Percentiles rank a stretch among this genome's conserved stretches.
phyloP scores from a whole-genome alignment of 2,797 vertebrate species.

The Ctenopoma kingsleyae region DNA sequence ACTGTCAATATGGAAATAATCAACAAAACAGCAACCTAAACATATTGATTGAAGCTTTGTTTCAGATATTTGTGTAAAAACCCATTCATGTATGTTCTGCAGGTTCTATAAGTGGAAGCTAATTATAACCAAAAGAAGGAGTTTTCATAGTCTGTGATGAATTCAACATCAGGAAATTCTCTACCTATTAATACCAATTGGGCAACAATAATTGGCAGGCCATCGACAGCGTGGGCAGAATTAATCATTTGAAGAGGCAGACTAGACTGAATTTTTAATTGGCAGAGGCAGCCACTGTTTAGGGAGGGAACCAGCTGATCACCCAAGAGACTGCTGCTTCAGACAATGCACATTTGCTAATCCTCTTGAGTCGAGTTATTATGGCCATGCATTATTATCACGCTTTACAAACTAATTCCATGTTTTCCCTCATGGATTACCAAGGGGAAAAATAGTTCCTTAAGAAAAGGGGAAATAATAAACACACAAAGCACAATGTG shows the following conservation, averaged over 20 bases:
- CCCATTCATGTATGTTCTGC: slow-evolving; percentile 43
- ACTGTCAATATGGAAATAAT: slow-evolving; percentile 12
- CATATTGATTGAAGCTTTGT: neutral
- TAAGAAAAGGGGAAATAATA: slow-evolving; percentile 62
- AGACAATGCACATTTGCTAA: slow-evolving; percentile 87
- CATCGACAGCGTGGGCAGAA: slow-evolving; percentile 82
- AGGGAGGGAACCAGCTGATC: slow-evolving; percentile 84
- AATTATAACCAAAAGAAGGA: slow-evolving; percentile 77
- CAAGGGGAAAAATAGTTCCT: slow-evolving; percentile 53
- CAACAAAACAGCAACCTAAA: slow-evolving; percentile 8
- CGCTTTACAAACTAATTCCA: slow-evolving; percentile 87
- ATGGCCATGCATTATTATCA: slow-evolving; percentile 87
- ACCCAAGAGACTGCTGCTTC: slow-evolving; percentile 81
- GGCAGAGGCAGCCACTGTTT: slow-evolving; percentile 84
- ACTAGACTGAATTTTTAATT: slow-evolving; percentile 85
- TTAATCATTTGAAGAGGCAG: slow-evolving; percentile 83
- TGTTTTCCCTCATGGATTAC: slow-evolving; percentile 87
- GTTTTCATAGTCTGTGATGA: slow-evolving; percentile 76
- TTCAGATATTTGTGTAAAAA: slow-evolving; percentile 34
- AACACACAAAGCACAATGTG: slow-evolving; percentile 58
- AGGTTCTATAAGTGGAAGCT: slow-evolving; percentile 50
- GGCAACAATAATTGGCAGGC: slow-evolving; percentile 84
- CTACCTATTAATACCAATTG: slow-evolving; percentile 84
- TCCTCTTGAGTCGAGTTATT: slow-evolving; percentile 86
- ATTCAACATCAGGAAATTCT: slow-evolving; percentile 81